Evolutionary conservation across 2,888 invertebrate species (phyloP), one percentile per base, ranked within the genome.

Genomic region (Ectemnius cavifrons): DNA sequence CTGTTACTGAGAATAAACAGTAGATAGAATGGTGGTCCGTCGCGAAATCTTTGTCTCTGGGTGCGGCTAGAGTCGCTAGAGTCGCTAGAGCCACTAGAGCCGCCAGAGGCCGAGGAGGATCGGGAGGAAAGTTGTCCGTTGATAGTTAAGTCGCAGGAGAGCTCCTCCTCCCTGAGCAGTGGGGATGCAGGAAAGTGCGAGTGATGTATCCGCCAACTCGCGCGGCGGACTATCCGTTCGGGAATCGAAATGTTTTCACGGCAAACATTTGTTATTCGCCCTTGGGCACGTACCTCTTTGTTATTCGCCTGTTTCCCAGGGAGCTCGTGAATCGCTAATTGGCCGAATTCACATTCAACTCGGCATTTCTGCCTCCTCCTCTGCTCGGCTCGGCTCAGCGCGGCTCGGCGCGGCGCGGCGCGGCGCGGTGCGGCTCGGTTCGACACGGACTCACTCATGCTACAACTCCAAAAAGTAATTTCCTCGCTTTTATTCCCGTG

Each of bases 311-410:
- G 23, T 23, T 52, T 73, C 23, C 47, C 56, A 23, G 16, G 46
- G 62, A 77, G 77, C 67, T 59, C 37, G 66, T 60, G 71, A 71
- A 77, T 77, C 68, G 65, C 59, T 74, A 67, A 78, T 67, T 58
- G 16, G 45, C 60, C 52, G 27, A 20, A 63, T 57, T 63, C 65
- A 63, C 27, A 69, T 71, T 67, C 63, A 57, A 70, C 56, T 49
- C 20, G 37, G 37, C 37, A 37, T 37, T 37, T 37, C 37, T 37
- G 6, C 37, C 37, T 37, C 37, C 13, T 56, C 45, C 28, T 8
- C 1, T 52, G 14, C n/a, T 23, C 23, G 37, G 2, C 23, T 37
- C 60, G 0, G 37, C 37, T n/a, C n/a, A n/a, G n/a, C 23, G 1
- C 18, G 5, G 8, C 28, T 8, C 2, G 8, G 8, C 11, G 8